A percentile compares a stretch with the other conserved stretches of the same genome.
phyloP scores from a whole-genome alignment of 2,797 vertebrate species.

The Todus mexicanus region DNA sequence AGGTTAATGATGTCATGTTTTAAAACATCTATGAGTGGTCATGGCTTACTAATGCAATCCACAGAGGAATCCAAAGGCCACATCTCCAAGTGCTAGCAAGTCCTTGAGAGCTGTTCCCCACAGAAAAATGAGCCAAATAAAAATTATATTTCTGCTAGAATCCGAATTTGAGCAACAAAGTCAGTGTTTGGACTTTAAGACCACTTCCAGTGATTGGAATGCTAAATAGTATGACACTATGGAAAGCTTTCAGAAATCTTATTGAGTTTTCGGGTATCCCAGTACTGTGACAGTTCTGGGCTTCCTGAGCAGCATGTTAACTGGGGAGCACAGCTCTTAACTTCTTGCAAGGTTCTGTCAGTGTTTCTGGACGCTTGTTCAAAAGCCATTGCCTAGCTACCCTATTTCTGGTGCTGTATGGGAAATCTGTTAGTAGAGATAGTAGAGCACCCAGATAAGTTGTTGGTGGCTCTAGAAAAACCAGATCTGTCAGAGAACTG shows the following conservation, averaged over 20 bases:
- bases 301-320: background rate
- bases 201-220: background rate
- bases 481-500: background rate
- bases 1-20: background rate
- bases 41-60: background rate
- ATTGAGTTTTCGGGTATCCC: background rate
- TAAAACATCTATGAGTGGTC: background rate
- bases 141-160: background rate
- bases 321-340: rapidly evolving
- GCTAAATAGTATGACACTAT: background rate
- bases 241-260: background rate
- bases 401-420: background rate
- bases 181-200: background rate
- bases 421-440: background rate
- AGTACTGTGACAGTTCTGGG: background rate
- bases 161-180: background rate
- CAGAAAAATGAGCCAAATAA: background rate
- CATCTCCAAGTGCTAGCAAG: background rate
- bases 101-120: background rate
- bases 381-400: background rate
- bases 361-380: background rate
- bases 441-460: background rate
- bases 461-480: background rate
- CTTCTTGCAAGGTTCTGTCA: background rate
- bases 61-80: background rate